Conservation (phyloP, 2,113 vertebrate species). For the Sebastes fasciatus region DNA sequence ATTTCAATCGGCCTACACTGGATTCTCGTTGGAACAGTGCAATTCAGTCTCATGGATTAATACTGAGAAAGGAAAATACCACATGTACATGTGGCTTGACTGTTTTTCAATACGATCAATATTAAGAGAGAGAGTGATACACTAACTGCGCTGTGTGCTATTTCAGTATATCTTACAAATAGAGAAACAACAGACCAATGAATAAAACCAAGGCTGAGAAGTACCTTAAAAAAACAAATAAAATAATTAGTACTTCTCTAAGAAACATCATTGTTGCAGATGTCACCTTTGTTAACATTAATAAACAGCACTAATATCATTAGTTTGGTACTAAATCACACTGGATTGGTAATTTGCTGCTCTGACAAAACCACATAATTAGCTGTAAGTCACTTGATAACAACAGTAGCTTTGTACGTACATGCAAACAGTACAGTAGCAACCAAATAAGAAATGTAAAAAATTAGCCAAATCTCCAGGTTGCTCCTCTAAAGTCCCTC, state of each 20-base stretch:
- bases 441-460: neutral
- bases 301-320: neutral
- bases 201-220: neutral
- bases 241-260: neutral
- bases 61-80: conserved; percentile 31
- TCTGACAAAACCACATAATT: neutral
- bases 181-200: neutral
- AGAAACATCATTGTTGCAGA: neutral
- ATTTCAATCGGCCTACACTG: conserved; percentile 44
- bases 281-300: conserved; percentile 7
- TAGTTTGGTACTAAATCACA: neutral
- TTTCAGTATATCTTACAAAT: neutral
- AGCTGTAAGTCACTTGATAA: conserved; percentile 1
- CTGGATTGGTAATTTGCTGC: neutral
- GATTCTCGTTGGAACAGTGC: conserved; percentile 24
- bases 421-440: neutral
- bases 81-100: neutral
- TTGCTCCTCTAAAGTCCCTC: neutral
- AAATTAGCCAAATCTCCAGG: neutral
- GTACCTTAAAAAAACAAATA: conserved; percentile 10
- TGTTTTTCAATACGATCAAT: conserved; percentile 23
- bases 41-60: conserved; percentile 49
- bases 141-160: neutral
- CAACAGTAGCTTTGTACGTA: neutral
- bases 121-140: neutral